Evolutionary conservation across 2,113 vertebrate genomes (phyloP), one percentile per base, ranked within the genome.

Genomic region (Oxygymnocypris stewartii): DNA sequence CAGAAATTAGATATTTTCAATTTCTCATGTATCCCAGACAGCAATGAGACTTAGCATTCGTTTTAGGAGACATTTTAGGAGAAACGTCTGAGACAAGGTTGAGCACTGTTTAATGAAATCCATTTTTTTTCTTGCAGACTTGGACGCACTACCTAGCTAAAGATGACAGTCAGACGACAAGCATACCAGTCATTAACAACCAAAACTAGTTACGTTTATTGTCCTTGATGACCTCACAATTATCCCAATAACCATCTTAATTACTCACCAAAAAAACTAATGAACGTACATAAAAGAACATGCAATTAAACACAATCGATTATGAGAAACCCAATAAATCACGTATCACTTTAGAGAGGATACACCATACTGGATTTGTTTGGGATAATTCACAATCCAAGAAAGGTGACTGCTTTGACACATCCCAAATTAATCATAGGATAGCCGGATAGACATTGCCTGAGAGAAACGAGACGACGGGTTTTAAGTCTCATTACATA

Each of bases 381-480:
- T 79, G 28, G 8, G 51, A 47, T 54, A 51, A 81, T 57, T 49
- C 47, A 18, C 23, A 11, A 28, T 31, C 82, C 47, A 84, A 47
- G 42, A 83, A 14, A 69, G 65, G 85, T 78, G 82, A 85, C 40
- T 88, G 91, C 90, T 90, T 90, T 87, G 89, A 92, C 90, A 89
- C 85, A 78, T 89, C 88, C 75, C 59, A 87, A 87, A 87, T 90
- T 87, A 94, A 90, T 94, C 92, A 92, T 78, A 61, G 28, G 82
- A 84, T 57, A 81, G 90, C 25, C 14, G 1, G 40, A 47, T 18
- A 82, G 59, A 47, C 42, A 37, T 79, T 87, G 71, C 77, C 77
- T 83, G 49, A 0, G 13, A 73, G 37, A 78, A 35, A 84, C 84
- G 74, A 75, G 86, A 80, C 85, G 31, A 87, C 74, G 82, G 35